phyloP scores from a whole-genome alignment of 2,888 invertebrate genomes.

The Oxyscelio sp. region DNA sequence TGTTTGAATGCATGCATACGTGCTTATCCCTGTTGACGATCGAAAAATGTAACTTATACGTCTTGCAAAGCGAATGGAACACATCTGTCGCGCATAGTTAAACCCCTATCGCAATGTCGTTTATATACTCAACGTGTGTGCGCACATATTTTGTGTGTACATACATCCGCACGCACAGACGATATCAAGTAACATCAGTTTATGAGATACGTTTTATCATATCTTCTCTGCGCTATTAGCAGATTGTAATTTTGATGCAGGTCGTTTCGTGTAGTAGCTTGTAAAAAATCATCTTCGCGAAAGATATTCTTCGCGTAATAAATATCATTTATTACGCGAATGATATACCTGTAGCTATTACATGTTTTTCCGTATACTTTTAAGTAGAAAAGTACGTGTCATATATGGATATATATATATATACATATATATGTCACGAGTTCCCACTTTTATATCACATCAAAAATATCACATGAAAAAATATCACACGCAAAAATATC shows the following conservation, averaged over 20 bases:
- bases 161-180: slow-evolving; percentile 14
- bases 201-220: slow-evolving; percentile 53
- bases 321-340: slow-evolving; percentile 5
- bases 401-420: too few species aligned
- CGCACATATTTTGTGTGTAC: slow-evolving; percentile 45
- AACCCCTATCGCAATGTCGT: slow-evolving; percentile 48
- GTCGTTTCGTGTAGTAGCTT: slow-evolving; percentile 18
- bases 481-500: too few species aligned
- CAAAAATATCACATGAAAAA: too few species aligned
- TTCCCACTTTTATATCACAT: too few species aligned
- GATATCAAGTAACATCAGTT: slow-evolving; percentile 43
- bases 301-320: slow-evolving; percentile 3
- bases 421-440: too few species aligned
- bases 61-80: slow-evolving; percentile 74
- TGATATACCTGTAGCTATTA: too few species aligned
- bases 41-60: slow-evolving; percentile 77
- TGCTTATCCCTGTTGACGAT: slow-evolving; percentile 70
- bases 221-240: slow-evolving; percentile 35
- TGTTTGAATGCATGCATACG: slow-evolving; percentile 10
- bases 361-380: too few species aligned
- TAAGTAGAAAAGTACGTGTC: too few species aligned
- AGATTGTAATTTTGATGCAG: slow-evolving; percentile 53
- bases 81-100: slow-evolving; percentile 73
- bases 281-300: slow-evolving; percentile 16
- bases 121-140: slow-evolving; percentile 42